Percentiles rank a stretch among this genome's conserved stretches.
phyloP scores from a whole-genome alignment of 2,888 invertebrate genomes.

The Callosobruchus maculatus region DNA sequence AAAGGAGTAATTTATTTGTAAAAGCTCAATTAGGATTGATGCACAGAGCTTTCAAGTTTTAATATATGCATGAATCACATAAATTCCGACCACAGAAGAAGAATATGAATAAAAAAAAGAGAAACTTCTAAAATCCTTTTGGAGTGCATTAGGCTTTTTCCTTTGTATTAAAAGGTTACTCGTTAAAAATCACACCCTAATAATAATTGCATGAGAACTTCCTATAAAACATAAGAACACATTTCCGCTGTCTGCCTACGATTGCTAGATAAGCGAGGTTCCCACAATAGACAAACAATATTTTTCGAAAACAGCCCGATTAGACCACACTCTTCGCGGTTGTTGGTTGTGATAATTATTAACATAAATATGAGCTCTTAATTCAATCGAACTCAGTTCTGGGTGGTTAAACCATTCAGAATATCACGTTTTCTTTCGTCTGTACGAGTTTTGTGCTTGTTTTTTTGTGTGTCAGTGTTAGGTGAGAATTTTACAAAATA shows the following conservation, averaged over 20 bases:
- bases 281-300: not conserved
- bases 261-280: not conserved
- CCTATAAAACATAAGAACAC: not conserved
- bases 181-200: no score
- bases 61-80: no score
- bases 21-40: no score
- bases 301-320: not conserved
- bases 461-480: not conserved
- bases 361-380: not conserved
- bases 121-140: no score
- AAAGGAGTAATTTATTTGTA: no score
- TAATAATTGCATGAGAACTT: not conserved
- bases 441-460: not conserved
- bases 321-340: not conserved
- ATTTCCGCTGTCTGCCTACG: not conserved
- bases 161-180: no score
- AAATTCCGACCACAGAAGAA: no score
- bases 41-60: no score
- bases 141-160: no score
- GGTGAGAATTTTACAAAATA: not conserved
- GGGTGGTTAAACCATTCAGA: not conserved
- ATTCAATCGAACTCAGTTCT: not conserved
- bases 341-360: not conserved
- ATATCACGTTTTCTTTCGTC: not conserved
- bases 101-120: no score